Conservation (phyloP, 2,113 vertebrate species). For the Lathamus discolor region DNA sequence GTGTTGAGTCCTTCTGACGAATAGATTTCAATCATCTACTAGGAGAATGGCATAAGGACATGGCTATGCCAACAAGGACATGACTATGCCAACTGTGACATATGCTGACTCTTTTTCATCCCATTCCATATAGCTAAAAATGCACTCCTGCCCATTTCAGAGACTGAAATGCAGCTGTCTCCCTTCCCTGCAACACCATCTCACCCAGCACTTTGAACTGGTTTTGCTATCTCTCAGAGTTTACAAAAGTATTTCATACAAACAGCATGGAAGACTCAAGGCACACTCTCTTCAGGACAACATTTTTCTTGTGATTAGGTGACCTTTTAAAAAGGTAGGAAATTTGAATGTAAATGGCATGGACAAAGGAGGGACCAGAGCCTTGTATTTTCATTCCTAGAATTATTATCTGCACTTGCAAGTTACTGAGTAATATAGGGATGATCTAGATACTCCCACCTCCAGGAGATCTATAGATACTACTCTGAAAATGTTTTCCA, state of each 20-base stretch:
- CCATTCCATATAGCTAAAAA: not conserved
- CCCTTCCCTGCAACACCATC: not conserved
- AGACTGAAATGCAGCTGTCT: not conserved
- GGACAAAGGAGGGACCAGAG: not conserved
- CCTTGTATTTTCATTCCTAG: not conserved
- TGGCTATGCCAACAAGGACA: not conserved
- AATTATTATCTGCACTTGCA: not conserved
- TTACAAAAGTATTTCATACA: not conserved
- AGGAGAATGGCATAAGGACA: not conserved
- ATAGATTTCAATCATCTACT: not conserved
- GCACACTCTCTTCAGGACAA: constrained; percentile 22
- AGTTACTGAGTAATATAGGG: not conserved
- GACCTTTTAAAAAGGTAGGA: not conserved
- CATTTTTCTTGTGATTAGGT: not conserved
- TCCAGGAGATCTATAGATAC: not conserved
- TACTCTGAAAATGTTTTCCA: not conserved
- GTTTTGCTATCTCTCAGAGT: not conserved
- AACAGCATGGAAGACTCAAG: constrained; percentile 37
- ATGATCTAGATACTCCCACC: not conserved
- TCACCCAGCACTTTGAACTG: not conserved
- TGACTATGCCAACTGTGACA: not conserved
- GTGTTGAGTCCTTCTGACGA: accelerated
- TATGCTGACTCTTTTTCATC: not conserved
- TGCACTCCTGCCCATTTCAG: not conserved
- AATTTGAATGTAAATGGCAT: not conserved